Percentiles rank a stretch among this genome's conserved stretches.
These are phyloP conservation scores for Anolis carolinensis DNA, from an alignment of 2,113 vertebrate genomes.

Conservation along the genomic window DNA sequence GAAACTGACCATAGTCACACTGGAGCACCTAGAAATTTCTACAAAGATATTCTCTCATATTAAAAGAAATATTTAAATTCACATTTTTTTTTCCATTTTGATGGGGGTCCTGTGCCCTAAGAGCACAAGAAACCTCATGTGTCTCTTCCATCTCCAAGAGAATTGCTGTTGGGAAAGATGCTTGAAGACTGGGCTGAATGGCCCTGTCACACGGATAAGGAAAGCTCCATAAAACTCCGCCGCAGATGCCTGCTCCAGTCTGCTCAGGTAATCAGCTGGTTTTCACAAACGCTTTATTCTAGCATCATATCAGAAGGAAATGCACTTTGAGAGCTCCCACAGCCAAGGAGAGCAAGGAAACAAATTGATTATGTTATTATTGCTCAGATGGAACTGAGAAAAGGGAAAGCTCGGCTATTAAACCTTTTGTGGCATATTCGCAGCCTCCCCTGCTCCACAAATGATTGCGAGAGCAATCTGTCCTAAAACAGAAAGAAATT, in stretches of 20 bases:
- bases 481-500: constrained; percentile 17
- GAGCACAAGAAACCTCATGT: background rate
- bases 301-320: constrained; percentile 51
- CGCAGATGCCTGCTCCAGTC: background rate
- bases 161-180: background rate
- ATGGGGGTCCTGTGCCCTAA: background rate
- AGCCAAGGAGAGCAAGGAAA: constrained; percentile 6
- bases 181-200: background rate
- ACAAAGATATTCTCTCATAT: too few species aligned
- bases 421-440: background rate
- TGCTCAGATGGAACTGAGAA: constrained; percentile 51
- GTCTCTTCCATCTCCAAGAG: background rate
- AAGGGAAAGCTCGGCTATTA: constrained; percentile 21
- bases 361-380: constrained; percentile 52
- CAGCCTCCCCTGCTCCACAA: background rate
- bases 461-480: background rate
- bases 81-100: too few species aligned
- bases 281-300: constrained; percentile 61
- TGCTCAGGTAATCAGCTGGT: constrained; percentile 41
- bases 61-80: too few species aligned
- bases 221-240: constrained; percentile 39
- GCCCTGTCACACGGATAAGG: constrained; percentile 38
- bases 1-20: too few species aligned
- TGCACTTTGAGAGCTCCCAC: constrained; percentile 14
- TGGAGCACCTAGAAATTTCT: too few species aligned